Evolutionary conservation across 2,888 invertebrate species (phyloP), one percentile per base, ranked within the genome.

Genomic region (Caenorhabditis becei): DNA sequence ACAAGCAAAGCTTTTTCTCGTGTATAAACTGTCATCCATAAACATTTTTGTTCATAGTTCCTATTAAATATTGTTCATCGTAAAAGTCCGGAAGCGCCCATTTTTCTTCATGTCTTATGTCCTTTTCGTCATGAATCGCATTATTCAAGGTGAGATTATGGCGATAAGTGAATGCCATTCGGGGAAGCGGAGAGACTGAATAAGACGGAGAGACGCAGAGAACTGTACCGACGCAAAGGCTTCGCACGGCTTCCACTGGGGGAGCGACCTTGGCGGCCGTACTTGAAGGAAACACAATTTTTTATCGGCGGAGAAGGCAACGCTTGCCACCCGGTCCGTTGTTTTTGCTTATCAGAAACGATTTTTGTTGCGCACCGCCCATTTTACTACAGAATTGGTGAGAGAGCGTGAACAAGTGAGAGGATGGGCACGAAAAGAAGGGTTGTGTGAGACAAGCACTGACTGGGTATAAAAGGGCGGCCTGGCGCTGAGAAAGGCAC

Each of bases 121-220:
- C 56, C 71, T 49, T 65, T 72, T 65, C 44, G 53, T 63, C 71
- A 49, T 35, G 56, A 74, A 65, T 53, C 28, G 58, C 66, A 66
- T 66, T 67, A 75, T 75, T 75, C 75, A 75, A 75, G 66, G 75
- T 75, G 75, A 75, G 75, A 75, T 75, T 75, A 65, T 66, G 11
- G 61, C 75, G 75, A 75, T 75, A 75, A 75, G 61, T 66, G 75
- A 75, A 75, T 75, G 75, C 44, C 75, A 75, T 66, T 75, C 75
- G 32, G 10, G n/a, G 53, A 49, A 61, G 18, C 4, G 28, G 28
- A 61, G 14, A 41, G 24, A 59, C 26, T 16, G 14, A 20, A 1
- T 11, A 10, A 37, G 51, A 74, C 10, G 74, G 41, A 75, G 66
- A 75, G 41, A 54, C 23, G 32, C 18, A 66, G 66, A 61, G 5